Evolutionary conservation across 2,888 invertebrate species (phyloP).

Genomic region (Syrista parreyssii): DNA sequence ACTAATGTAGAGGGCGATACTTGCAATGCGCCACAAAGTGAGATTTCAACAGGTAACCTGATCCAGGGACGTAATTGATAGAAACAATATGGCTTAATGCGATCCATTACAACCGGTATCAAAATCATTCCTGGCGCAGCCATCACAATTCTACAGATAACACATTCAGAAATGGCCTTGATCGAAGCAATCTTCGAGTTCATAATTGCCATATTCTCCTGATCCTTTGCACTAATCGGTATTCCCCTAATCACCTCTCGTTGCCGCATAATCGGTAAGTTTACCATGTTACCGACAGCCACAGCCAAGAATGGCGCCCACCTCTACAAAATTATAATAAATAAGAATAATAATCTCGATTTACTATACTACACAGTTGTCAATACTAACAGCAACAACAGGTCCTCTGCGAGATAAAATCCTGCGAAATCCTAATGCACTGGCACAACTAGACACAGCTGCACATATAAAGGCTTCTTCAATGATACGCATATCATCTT

Average conservation of each 20-base stretch:
- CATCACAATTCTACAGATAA: slow-evolving; percentile 34
- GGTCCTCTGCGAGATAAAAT: slow-evolving; percentile 27
- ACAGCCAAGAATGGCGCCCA: slow-evolving; percentile 40
- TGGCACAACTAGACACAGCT: slow-evolving; percentile 31
- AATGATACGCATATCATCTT: slow-evolving; percentile 11
- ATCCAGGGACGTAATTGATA: slow-evolving; percentile 34
- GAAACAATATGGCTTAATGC: slow-evolving; percentile 33
- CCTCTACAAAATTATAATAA: slow-evolving; percentile 23
- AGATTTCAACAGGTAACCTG: slow-evolving; percentile 23
- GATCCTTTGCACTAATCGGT: slow-evolving; percentile 26
- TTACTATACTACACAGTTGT: neutral
- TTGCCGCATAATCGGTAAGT: slow-evolving; percentile 41
- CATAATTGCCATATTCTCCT: slow-evolving; percentile 30
- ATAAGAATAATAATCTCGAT: neutral
- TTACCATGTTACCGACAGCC: slow-evolving; percentile 36
- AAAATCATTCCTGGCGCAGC: slow-evolving; percentile 42
- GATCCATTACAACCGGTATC: slow-evolving; percentile 34
- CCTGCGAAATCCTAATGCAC: slow-evolving; percentile 30
- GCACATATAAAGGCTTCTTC: slow-evolving; percentile 35
- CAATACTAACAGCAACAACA: slow-evolving; percentile 28
- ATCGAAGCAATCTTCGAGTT: slow-evolving; percentile 37
- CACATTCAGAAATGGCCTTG: slow-evolving; percentile 39
- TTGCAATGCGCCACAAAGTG: slow-evolving; percentile 27
- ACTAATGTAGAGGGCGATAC: neutral
- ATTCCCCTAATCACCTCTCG: slow-evolving; percentile 36